Percentiles rank a stretch among this genome's conserved stretches.
Evolutionary conservation across 2,888 invertebrate genomes (phyloP).

Genomic region (Pollenia labialis): DNA sequence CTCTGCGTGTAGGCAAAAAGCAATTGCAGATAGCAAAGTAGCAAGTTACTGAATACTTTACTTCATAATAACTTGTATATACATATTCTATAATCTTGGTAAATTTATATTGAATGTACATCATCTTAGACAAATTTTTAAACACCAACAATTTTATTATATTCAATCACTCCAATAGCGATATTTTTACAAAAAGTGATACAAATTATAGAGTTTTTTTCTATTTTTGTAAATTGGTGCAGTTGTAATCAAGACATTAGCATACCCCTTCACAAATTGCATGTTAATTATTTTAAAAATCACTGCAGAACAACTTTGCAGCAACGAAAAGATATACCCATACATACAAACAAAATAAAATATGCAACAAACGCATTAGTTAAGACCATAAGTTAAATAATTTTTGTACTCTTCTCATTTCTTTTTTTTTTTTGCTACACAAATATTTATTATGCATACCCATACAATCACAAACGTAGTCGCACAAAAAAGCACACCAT

Average conservation of each 20-base stretch:
- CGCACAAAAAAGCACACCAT: not conserved
- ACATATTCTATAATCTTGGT: too few species aligned
- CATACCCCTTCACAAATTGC: not conserved
- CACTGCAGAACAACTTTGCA: slow-evolving; percentile 47
- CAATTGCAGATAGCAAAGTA: not conserved
- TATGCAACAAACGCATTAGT: slow-evolving; percentile 39
- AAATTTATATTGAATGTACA: too few species aligned
- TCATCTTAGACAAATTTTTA: too few species aligned
- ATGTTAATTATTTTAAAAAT: slow-evolving; percentile 10
- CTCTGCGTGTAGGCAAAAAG: not conserved
- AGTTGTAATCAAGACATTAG: not conserved
- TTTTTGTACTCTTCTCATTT: not conserved
- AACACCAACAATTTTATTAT: too few species aligned
- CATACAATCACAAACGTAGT: slow-evolving; percentile 10
- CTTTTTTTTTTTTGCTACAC: not conserved
- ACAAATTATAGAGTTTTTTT: not conserved
- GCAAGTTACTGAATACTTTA: too few species aligned
- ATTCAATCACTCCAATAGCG: too few species aligned
- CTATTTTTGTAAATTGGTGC: not conserved
- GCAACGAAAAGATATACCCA: not conserved
- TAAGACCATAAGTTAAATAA: slow-evolving; percentile 57
- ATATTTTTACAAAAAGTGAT: not conserved
- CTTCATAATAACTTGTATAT: too few species aligned
- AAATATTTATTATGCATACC: slow-evolving; percentile 51
- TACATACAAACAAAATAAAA: slow-evolving; percentile 15